phyloP scores from a whole-genome alignment of 2,797 vertebrate species.

The Acanthornis magna region DNA sequence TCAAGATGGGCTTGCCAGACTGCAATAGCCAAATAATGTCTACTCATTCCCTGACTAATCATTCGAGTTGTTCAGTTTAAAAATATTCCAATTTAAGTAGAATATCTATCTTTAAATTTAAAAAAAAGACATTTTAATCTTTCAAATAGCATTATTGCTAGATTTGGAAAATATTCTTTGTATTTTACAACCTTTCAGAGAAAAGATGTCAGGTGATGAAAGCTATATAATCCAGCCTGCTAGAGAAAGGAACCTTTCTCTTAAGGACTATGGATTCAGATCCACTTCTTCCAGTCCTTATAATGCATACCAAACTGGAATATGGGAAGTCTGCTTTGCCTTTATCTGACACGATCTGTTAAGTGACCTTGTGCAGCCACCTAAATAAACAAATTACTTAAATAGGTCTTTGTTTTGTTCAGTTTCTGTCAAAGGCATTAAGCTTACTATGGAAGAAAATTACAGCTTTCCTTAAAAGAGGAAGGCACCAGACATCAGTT shows the following conservation, averaged over 20 bases:
- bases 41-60: neutral
- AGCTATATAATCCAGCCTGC: neutral
- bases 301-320: neutral
- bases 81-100: neutral
- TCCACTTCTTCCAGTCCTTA: neutral
- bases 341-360: neutral
- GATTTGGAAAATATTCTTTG: neutral
- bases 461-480: neutral
- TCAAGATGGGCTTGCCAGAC: rapidly evolving
- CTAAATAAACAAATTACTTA: neutral
- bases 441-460: neutral
- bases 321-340: neutral
- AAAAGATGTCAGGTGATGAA: neutral
- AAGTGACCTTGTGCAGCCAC: neutral
- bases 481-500: neutral
- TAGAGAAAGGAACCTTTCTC: neutral
- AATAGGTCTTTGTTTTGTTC: neutral
- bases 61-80: neutral
- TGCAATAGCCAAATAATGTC: neutral
- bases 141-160: neutral
- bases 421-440: neutral
- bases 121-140: neutral
- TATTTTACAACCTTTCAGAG: neutral
- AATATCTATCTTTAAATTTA: neutral
- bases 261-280: neutral